phyloP scores from a whole-genome alignment of 2,113 vertebrate species.

The Ictidomys tridecemlineatus region DNA sequence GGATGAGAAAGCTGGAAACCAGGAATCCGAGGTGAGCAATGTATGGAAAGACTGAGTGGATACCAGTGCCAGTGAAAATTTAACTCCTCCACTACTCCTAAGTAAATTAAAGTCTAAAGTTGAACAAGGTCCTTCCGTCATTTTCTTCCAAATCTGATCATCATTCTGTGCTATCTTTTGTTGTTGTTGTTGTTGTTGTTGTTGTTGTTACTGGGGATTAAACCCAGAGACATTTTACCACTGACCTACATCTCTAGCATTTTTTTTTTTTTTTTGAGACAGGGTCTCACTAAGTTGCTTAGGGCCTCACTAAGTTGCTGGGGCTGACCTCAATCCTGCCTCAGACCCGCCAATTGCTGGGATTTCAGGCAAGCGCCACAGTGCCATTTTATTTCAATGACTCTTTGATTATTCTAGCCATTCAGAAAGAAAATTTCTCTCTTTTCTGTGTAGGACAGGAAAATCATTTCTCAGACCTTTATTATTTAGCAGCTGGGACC shows the following conservation, averaged over 20 bases:
- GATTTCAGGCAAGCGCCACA: too few species aligned
- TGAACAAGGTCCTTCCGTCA: not conserved
- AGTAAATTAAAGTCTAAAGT: not conserved
- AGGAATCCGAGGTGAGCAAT: not conserved
- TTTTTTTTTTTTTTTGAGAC: too few species aligned
- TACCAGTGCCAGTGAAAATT: not conserved
- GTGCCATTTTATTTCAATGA: not conserved
- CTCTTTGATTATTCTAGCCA: not conserved
- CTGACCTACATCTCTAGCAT: too few species aligned
- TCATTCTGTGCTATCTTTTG: not conserved
- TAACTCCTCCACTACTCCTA: not conserved
- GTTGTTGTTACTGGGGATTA: too few species aligned
- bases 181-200: too few species aligned
- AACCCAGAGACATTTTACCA: too few species aligned
- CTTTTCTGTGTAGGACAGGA: not conserved
- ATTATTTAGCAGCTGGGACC: not conserved
- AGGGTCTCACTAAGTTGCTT: too few species aligned
- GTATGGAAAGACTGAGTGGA: not conserved
- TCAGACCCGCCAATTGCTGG: too few species aligned
- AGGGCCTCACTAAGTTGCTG: too few species aligned
- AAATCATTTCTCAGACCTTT: not conserved
- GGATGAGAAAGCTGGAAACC: not conserved
- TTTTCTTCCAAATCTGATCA: not conserved
- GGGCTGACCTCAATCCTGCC: too few species aligned
- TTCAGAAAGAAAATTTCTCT: not conserved